Evolutionary conservation across 1,140 invertebrate genomes (phyloP), one percentile per base, ranked within the genome.

Genomic region (Maconellicoccus hirsutus): DNA sequence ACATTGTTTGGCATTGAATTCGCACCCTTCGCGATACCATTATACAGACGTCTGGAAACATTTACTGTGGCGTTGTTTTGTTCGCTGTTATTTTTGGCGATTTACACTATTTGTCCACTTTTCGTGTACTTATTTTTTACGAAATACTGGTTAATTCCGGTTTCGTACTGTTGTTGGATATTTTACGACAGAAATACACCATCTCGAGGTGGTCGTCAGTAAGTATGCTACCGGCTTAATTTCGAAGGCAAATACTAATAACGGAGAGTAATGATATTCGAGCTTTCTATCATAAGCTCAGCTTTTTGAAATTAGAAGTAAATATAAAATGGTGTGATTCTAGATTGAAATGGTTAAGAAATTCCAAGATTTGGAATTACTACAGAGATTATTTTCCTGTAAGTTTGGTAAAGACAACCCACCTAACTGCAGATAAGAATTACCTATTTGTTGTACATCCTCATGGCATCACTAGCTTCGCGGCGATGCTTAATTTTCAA

Each of bases 401-500:
- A 4, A 86, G 85, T 70, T 78, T 97, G 12, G 84, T 91, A 0
- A 94, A 94, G 79, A 92, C 91, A 0, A 82, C 80, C 0, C 91
- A 94, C 7, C 78, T 96, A 42, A 86, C 90, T 76, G 86, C 92
- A 0, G 82, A 84, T 7, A 86, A 82, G 73, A 94, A 94, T 78
- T 97, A 97, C 77, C 82, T 97, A 1, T 86, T 96, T 73, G 89
- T 89, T 1, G 86, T 85, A 70, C 94, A 94, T 80, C 95, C 95
- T 0, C 95, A 98, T 79, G 95, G 95, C 0, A 83, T 96, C 12
- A 81, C 93, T 6, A 87, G 87, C 29, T 84, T 85, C 6, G 92
- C 93, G 16, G 83, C 85, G 12, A 90, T 92, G 76, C 83, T 83
- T 0, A 86, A 88, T 72, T 94, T 97, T 81, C 87, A 83, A 0